Percentiles rank a stretch among this genome's conserved stretches.
These are phyloP conservation scores for Pachycephala philippinensis DNA, from an alignment of 2,113 vertebrate genomes.

Conservation along the genomic window DNA sequence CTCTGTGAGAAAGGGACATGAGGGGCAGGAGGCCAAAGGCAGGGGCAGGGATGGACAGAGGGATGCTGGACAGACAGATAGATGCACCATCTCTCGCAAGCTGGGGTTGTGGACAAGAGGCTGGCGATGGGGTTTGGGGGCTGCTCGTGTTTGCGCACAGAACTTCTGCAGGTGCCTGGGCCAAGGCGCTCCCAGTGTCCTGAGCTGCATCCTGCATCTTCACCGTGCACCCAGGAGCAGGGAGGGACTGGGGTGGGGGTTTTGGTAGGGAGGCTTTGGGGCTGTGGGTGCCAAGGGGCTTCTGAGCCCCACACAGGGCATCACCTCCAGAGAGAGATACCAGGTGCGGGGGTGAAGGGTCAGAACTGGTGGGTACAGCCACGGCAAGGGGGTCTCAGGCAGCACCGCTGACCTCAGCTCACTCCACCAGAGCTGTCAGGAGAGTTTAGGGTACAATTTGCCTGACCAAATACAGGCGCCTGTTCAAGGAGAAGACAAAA, in stretches of 20 bases:
- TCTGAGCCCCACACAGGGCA: neutral
- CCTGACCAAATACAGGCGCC: neutral
- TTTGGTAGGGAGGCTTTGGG: neutral
- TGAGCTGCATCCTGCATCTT: neutral
- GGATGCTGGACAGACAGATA: neutral
- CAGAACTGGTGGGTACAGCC: neutral
- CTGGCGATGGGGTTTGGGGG: rapidly evolving
- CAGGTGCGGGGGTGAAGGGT: rapidly evolving
- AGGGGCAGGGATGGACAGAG: neutral
- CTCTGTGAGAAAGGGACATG: neutral
- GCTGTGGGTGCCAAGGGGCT: neutral
- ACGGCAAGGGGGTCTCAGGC: rapidly evolving
- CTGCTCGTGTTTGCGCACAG: neutral
- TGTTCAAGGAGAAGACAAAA: neutral
- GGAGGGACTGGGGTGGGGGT: neutral
- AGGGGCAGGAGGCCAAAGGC: neutral
- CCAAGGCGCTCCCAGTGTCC: neutral
- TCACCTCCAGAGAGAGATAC: neutral
- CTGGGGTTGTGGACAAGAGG: neutral
- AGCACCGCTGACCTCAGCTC: rapidly evolving
- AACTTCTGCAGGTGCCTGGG: neutral
- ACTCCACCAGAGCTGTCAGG: neutral
- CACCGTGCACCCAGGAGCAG: neutral
- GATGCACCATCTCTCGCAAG: neutral
- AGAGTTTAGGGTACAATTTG: neutral